These are phyloP conservation scores for Stramonita haemastoma DNA, from an alignment of 2,888 invertebrate genomes.

Conservation along the genomic window DNA sequence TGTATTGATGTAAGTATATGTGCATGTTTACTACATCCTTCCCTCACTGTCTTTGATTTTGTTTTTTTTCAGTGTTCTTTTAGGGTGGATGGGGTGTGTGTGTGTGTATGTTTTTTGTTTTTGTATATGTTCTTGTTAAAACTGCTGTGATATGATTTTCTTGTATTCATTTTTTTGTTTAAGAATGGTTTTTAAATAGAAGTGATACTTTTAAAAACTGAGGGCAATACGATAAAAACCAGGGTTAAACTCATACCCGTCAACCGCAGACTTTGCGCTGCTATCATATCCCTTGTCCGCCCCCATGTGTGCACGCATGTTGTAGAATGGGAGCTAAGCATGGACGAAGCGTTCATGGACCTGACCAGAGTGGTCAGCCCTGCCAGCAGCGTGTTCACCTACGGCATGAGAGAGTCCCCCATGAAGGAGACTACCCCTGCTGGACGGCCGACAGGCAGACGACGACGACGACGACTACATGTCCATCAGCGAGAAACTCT, in stretches of 20 bases:
- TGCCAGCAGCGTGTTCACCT: slow-evolving; percentile 37
- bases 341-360: neutral
- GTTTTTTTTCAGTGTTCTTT: too few relatives aligned
- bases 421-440: neutral
- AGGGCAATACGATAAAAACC: too few relatives aligned
- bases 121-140: neutral
- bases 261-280: too few relatives aligned
- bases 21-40: too few relatives aligned
- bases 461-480: neutral
- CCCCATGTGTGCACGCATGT: neutral
- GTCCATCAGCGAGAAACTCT: neutral
- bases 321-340: slow-evolving; percentile 26
- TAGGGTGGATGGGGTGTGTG: too few relatives aligned
- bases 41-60: too few relatives aligned
- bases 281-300: too few relatives aligned
- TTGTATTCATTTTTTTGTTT: neutral
- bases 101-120: neutral
- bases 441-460: neutral
- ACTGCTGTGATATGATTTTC: neutral
- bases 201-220: too few relatives aligned
- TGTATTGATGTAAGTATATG: too few relatives aligned
- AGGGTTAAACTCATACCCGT: too few relatives aligned
- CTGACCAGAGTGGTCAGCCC: slow-evolving; percentile 19
- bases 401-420: neutral
- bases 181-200: too few relatives aligned